phyloP scores from a whole-genome alignment of 2,888 invertebrate species.

The Drosophila eohydei region DNA sequence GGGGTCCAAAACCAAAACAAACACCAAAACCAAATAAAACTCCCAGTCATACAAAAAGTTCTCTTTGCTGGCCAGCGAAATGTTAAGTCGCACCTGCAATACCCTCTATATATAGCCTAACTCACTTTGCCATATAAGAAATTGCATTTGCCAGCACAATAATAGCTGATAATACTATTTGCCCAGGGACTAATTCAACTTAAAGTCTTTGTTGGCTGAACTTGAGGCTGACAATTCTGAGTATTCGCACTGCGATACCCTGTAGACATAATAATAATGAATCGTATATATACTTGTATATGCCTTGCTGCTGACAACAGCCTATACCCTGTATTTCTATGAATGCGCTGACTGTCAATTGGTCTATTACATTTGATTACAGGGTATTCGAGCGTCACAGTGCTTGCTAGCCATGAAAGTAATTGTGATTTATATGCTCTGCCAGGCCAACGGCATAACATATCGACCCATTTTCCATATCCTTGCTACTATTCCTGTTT shows the following conservation, averaged over 20 bases:
- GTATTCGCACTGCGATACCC: not conserved
- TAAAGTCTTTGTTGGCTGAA: not conserved
- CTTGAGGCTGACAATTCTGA: too few species aligned
- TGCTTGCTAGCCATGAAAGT: not conserved
- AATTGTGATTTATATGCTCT: slow-evolving; percentile 26
- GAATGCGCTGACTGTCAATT: too few species aligned
- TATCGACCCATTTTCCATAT: slow-evolving; percentile 20
- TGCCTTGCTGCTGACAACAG: too few species aligned
- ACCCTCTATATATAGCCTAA: slow-evolving; percentile 10
- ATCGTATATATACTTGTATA: not conserved
- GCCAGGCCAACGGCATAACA: slow-evolving; percentile 5
- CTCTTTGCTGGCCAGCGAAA: not conserved
- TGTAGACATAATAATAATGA: not conserved
- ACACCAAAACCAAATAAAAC: slow-evolving; percentile 39
- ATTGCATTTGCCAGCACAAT: slow-evolving; percentile 2
- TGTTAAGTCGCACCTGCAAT: slow-evolving; percentile 9
- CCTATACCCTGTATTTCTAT: too few species aligned
- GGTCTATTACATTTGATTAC: not conserved
- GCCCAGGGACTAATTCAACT: not conserved
- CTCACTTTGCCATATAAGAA: not conserved
- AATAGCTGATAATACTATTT: slow-evolving; percentile 5
- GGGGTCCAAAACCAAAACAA: slow-evolving; percentile 25
- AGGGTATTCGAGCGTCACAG: slow-evolving; percentile 3
- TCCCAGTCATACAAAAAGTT: slow-evolving; percentile 12
- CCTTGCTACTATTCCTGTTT: not conserved